These are phyloP conservation scores for Drosophila limbata DNA, from an alignment of 2,888 invertebrate genomes.

Conservation along the genomic window DNA sequence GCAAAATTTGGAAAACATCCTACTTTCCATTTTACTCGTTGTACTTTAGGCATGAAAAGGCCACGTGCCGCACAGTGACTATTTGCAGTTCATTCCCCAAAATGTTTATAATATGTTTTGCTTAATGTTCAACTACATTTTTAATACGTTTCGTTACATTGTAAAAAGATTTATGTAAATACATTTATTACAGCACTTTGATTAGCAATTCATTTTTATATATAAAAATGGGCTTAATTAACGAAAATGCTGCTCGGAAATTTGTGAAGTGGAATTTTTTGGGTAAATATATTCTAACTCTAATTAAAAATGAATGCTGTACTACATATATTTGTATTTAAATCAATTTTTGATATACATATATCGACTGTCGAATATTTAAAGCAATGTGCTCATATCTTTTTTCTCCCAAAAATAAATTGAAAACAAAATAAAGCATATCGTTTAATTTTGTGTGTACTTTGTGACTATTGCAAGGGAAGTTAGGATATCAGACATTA, in stretches of 20 bases:
- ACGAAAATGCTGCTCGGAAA: not conserved
- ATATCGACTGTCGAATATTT: not conserved
- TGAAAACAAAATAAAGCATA: not conserved
- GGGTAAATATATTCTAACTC: slow-evolving; percentile 5
- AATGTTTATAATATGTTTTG: slow-evolving; percentile 2
- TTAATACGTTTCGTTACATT: slow-evolving; percentile 6
- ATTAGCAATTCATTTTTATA: slow-evolving; percentile 5
- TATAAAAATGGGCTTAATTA: slow-evolving; percentile 9
- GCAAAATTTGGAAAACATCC: slow-evolving; percentile 47
- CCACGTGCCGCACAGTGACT: slow-evolving; percentile 36
- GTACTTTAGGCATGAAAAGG: slow-evolving; percentile 19
- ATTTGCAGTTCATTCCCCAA: not conserved
- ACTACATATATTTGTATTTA: no score
- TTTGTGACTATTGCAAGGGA: no score
- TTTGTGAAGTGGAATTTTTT: not conserved
- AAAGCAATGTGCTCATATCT: not conserved
- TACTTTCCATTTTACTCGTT: slow-evolving; percentile 37
- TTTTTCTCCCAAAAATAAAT: not conserved
- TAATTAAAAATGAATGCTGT: slow-evolving; percentile 1
- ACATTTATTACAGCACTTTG: slow-evolving; percentile 16
- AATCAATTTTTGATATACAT: no score
- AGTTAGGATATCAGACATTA: no score
- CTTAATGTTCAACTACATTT: slow-evolving; percentile 5
- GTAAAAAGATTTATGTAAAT: slow-evolving; percentile 15
- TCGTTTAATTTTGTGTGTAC: no score